Evolutionary conservation across 2,113 vertebrate genomes (phyloP).

Genomic region (Megalops atlanticus): DNA sequence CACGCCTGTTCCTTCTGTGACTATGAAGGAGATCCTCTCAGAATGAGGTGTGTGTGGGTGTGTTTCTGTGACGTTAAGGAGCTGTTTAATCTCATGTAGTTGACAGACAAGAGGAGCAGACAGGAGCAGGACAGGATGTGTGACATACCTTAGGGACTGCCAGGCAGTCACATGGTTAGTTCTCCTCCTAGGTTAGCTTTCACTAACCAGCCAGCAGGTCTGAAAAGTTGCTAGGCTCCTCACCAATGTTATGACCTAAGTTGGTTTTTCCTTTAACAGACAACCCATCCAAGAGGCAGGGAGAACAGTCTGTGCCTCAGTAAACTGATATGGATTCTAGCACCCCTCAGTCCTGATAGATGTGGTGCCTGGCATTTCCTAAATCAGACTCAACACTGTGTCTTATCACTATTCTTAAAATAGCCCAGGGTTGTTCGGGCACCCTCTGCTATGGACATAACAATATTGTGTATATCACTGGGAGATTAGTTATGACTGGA

Average conservation of each 20-base stretch:
- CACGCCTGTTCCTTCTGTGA: neutral
- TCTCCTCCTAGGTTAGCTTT: neutral
- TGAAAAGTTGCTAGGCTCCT: neutral
- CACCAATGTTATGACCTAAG: neutral
- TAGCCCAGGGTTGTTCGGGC: neutral
- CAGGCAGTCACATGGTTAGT: neutral
- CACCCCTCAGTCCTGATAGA: neutral
- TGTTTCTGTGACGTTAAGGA: too few relatives aligned
- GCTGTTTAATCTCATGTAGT: neutral
- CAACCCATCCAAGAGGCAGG: neutral
- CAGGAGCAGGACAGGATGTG: neutral
- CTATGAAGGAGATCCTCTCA: neutral
- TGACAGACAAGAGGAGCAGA: neutral
- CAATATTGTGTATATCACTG: neutral
- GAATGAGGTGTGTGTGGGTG: neutral
- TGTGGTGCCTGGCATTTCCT: neutral
- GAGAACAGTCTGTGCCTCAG: neutral
- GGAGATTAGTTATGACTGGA: too few relatives aligned
- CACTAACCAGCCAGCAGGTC: neutral
- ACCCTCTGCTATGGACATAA: neutral
- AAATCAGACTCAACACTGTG: neutral
- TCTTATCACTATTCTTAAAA: slow-evolving; percentile 13
- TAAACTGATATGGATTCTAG: neutral
- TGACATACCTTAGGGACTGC: neutral
- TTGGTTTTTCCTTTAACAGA: neutral